Evolutionary conservation across 2,888 invertebrate species (phyloP).

Genomic region (Coenonympha glycerion): DNA sequence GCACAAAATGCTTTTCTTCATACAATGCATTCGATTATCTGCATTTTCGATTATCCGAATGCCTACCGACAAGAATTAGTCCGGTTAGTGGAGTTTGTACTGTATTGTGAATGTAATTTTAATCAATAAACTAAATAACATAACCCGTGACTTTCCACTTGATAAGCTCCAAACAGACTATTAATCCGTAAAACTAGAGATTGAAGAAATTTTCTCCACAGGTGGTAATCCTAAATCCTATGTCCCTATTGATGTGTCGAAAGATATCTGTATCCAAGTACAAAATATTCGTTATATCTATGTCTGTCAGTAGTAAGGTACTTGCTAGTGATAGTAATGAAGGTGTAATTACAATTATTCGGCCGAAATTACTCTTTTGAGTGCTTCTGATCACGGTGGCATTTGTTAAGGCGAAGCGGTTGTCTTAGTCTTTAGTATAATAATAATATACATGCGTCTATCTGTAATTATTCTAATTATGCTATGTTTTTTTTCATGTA

Average conservation of each 20-base stretch:
- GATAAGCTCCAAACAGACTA: background rate
- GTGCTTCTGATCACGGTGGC: constrained; percentile 22
- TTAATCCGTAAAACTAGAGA: background rate
- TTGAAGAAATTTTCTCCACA: background rate
- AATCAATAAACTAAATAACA: too few relatives aligned
- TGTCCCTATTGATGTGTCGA: background rate
- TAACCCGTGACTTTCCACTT: too few relatives aligned
- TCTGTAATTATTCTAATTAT: too few relatives aligned
- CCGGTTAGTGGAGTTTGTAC: too few relatives aligned
- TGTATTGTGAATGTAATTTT: too few relatives aligned
- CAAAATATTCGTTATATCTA: background rate
- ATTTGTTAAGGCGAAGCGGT: constrained; percentile 20
- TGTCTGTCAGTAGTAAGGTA: background rate
- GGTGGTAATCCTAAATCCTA: background rate
- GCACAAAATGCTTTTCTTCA: too few relatives aligned
- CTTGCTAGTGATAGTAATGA: constrained; percentile 4
- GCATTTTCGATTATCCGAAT: too few relatives aligned
- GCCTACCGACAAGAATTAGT: too few relatives aligned
- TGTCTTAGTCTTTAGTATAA: too few relatives aligned
- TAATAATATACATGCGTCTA: too few relatives aligned
- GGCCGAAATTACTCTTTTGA: constrained; percentile 25
- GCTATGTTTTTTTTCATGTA: too few relatives aligned
- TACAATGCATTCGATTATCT: too few relatives aligned
- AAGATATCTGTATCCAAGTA: background rate
- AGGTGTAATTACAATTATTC: constrained; percentile 20